phyloP scores from a whole-genome alignment of 2,888 invertebrate genomes.

The Lucinisca nassula region DNA sequence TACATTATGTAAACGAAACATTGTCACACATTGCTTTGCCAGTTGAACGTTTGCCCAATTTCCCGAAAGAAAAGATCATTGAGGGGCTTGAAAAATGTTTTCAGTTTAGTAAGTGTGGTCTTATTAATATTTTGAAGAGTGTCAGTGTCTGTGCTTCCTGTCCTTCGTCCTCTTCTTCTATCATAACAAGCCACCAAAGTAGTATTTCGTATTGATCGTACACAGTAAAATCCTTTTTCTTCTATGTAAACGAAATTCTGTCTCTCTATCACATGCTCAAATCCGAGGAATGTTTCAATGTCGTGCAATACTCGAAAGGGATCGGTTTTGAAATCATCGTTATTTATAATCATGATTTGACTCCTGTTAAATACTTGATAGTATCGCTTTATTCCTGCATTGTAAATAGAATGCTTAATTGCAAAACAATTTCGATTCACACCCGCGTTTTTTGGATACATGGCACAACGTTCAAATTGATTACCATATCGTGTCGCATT shows the following conservation, averaged over 20 bases:
- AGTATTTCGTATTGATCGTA: not conserved
- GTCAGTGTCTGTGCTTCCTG: not conserved
- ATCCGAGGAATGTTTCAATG: slow-evolving; percentile 78
- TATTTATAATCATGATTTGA: slow-evolving; percentile 96
- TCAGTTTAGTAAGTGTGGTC: not conserved
- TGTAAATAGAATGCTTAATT: slow-evolving; percentile 76
- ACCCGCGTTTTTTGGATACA: not conserved
- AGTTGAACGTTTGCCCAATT: not conserved
- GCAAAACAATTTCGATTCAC: not conserved
- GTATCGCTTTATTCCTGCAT: slow-evolving; percentile 93
- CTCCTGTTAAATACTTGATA: slow-evolving; percentile 95
- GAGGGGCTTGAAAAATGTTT: not conserved
- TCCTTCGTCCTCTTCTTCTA: not conserved
- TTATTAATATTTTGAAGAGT: not conserved
- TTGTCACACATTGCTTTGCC: not conserved
- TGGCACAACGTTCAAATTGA: not conserved
- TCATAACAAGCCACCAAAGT: not conserved
- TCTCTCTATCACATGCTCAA: slow-evolving; percentile 67
- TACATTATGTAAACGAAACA: too few relatives aligned
- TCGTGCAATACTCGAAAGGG: slow-evolving; percentile 79
- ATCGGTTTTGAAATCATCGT: slow-evolving; percentile 75
- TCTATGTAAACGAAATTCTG: slow-evolving; percentile 98
- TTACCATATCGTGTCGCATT: not conserved
- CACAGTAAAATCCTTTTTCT: slow-evolving; percentile 97
- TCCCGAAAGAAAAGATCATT: not conserved